phyloP scores from a whole-genome alignment of 2,888 invertebrate species.

The Hirudinaria manillensis region DNA sequence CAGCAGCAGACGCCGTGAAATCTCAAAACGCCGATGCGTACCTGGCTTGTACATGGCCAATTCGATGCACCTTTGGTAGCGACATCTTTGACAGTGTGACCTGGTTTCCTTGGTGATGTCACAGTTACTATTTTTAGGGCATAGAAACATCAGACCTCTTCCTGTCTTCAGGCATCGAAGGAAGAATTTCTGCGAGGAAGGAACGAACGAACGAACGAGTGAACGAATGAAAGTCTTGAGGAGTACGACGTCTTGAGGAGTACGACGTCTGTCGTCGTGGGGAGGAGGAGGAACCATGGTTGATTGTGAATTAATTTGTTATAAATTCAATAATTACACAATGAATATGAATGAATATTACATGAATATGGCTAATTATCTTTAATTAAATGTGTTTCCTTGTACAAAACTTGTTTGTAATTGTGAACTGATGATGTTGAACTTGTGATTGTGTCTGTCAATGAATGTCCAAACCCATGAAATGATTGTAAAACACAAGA shows the following conservation, averaged over 20 bases:
- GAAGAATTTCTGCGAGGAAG: conserved; percentile 50
- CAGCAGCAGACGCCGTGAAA: too few relatives aligned
- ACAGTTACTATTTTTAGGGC: conserved; percentile 48
- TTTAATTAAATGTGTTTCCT: too few relatives aligned
- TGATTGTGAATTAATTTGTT: background rate
- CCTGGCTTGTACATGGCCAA: conserved; percentile 52
- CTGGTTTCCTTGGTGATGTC: conserved; percentile 51
- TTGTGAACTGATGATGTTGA: too few relatives aligned
- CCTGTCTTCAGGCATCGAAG: conserved; percentile 50
- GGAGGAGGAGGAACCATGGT: background rate
- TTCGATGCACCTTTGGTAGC: conserved; percentile 50
- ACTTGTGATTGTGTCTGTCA: too few relatives aligned
- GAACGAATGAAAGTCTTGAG: background rate
- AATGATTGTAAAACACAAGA: too few relatives aligned
- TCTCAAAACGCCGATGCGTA: conserved; percentile 33
- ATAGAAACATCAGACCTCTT: conserved; percentile 46
- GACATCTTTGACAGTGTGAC: conserved; percentile 52
- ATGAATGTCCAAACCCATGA: too few relatives aligned
- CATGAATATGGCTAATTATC: too few relatives aligned
- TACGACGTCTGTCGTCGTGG: too few relatives aligned
- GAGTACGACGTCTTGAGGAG: background rate
- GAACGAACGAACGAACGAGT: background rate
- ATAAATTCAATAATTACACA: background rate
- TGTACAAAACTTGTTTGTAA: too few relatives aligned
- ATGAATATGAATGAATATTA: background rate